Evolutionary conservation across 2,113 vertebrate genomes (phyloP), one percentile per base, ranked within the genome.

Genomic region (Actenoides lindsayi): DNA sequence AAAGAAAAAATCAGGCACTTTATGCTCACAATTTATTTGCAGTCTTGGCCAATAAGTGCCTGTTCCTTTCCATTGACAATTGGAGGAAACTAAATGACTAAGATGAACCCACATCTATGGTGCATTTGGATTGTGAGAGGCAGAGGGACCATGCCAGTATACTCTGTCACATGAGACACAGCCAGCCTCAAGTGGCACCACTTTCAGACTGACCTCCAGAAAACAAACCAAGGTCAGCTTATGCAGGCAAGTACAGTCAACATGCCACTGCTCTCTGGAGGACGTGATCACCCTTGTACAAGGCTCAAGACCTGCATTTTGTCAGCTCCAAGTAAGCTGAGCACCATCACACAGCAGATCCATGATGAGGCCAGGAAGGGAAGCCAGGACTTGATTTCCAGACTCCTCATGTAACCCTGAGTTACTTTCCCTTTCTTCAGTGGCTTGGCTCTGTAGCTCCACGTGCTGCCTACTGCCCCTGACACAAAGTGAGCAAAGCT

Each of bases 251-350:
- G 33, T 21, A 19, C 7, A n/a, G 11, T 17, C 37, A 62, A 35
- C 16, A 83, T 57, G 57, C 50, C 25, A 1, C 8, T 44, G 16
- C 14, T 33, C 13, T 76, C 37, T 41, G 9, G 21, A 59, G 23
- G 37, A 63, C 15, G 9, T 4, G 11, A 30, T 15, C 16, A 18
- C 14, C 0, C 0, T 5, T 30, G 25, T 51, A 9, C 10, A 37
- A 63, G 21, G 13, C 3, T 1, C 6, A 46, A 67, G 37, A 37
- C 4, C 3, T 16, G 5, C n/a, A 25, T 17, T 46, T 63, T 60
- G 79, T 77, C 11, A 50, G 30, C 23, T 46, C 16, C 30, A 31
- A 8, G 9, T 19, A 59, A 44, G 16, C 13, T 42, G n/a, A 85
- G n/a, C 24, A 48, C 11, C 3, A 0, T 50, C n/a, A 18, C 15